Evolutionary conservation across 1,140 invertebrate species (phyloP).

Genomic region (Mylabris phalerata): DNA sequence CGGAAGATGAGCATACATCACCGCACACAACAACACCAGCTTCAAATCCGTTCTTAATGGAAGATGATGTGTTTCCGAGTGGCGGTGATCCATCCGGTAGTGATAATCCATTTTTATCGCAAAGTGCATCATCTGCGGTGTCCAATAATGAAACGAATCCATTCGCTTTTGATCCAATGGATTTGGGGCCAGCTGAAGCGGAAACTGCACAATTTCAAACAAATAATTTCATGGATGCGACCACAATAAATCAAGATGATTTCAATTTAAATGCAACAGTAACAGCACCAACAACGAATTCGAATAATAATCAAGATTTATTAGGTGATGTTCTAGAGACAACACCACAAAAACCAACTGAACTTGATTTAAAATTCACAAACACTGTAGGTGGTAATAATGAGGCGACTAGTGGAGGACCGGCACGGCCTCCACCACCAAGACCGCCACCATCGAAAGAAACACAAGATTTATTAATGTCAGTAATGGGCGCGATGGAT

Average conservation of each 20-base stretch:
- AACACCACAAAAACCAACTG: slow-evolving; percentile 36
- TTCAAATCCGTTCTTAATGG: slow-evolving; percentile 69
- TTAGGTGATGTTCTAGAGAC: slow-evolving; percentile 4
- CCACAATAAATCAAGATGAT: not conserved
- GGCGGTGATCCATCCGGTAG: slow-evolving; percentile 20
- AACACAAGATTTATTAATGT: slow-evolving; percentile 77
- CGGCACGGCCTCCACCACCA: slow-evolving; percentile 41
- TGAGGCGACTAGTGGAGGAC: slow-evolving; percentile 16
- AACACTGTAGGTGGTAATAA: slow-evolving; percentile 21
- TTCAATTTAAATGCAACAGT: not conserved
- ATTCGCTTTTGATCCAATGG: slow-evolving; percentile 54
- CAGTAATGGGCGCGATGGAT: slow-evolving; percentile 82
- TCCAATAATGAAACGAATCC: slow-evolving; percentile 44
- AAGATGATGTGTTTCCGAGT: slow-evolving; percentile 41
- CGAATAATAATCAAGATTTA: slow-evolving; percentile 6
- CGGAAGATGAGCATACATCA: slow-evolving; percentile 51
- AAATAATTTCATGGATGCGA: slow-evolving; percentile 19
- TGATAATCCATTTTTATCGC: slow-evolving; percentile 53
- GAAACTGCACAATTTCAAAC: slow-evolving; percentile 26
- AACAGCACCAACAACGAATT: not conserved
- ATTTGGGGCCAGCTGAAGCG: slow-evolving; percentile 45
- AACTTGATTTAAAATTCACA: slow-evolving; percentile 36
- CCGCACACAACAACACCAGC: slow-evolving; percentile 35
- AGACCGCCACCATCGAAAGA: slow-evolving; percentile 57
- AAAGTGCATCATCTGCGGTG: slow-evolving; percentile 35